A percentile compares a stretch with the other conserved stretches of the same genome.
These are phyloP conservation scores for Chauna torquata DNA, from an alignment of 2,113 vertebrate genomes.

Conservation along the genomic window DNA sequence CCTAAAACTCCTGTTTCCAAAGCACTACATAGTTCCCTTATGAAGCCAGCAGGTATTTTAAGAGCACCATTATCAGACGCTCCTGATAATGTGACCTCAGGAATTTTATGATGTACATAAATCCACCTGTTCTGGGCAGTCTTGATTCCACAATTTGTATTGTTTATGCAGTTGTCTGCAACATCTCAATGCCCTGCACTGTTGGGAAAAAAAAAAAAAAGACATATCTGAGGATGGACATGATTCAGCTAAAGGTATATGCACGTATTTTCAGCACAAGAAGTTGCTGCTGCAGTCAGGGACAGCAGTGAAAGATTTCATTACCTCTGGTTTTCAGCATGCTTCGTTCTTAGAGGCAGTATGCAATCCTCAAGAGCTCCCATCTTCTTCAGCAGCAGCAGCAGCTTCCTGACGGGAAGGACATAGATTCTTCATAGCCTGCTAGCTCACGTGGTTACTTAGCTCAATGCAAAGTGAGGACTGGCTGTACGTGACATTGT, in stretches of 20 bases:
- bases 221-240: background rate
- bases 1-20: background rate
- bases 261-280: background rate
- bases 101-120: background rate
- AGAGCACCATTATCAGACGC: background rate
- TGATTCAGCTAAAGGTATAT: background rate
- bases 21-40: background rate
- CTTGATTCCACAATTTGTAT: background rate
- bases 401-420: background rate
- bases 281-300: background rate
- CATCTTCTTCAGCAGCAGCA: background rate
- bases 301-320: background rate
- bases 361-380: no score
- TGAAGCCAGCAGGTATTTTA: background rate
- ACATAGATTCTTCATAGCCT: background rate
- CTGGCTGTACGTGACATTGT: background rate
- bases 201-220: background rate
- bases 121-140: background rate
- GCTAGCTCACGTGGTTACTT: background rate
- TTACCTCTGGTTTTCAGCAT: background rate
- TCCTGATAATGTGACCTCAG: background rate
- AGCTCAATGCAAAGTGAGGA: background rate
- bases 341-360: background rate
- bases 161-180: background rate
- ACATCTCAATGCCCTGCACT: background rate